Evolutionary conservation across 2,113 vertebrate genomes (phyloP).

Genomic region (Spea multiplicata): DNA sequence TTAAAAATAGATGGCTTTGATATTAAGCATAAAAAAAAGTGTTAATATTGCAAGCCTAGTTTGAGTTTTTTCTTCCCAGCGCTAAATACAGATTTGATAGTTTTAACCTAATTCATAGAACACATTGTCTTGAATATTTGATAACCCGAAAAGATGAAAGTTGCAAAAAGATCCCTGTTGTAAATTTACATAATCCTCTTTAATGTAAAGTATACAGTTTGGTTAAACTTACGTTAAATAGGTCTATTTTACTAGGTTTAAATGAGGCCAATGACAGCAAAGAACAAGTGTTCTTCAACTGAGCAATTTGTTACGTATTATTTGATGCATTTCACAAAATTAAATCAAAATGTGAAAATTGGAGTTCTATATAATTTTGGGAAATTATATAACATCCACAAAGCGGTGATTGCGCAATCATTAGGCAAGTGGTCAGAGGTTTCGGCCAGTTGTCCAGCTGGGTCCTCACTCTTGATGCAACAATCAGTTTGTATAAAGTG

Average conservation of each 20-base stretch:
- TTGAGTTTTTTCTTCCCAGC: not conserved
- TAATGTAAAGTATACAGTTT: constrained; percentile 42
- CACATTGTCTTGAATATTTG: constrained; percentile 46
- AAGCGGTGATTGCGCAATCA: too few relatives aligned
- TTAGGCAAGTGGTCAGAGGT: too few relatives aligned
- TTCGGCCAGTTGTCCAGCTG: too few relatives aligned
- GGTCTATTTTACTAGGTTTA: constrained; percentile 30
- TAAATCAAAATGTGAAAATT: too few relatives aligned
- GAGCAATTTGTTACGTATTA: too few relatives aligned
- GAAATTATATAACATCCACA: too few relatives aligned
- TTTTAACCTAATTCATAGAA: constrained; percentile 40
- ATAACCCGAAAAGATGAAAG: constrained; percentile 43
- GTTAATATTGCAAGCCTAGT: constrained; percentile 35
- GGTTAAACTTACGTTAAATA: constrained; percentile 16
- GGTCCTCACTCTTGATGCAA: too few relatives aligned
- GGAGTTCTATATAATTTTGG: too few relatives aligned
- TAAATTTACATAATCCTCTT: constrained; percentile 42
- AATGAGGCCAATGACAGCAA: constrained; percentile 1
- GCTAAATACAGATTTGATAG: constrained; percentile 38
- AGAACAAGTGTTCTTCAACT: not conserved
- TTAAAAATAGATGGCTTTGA: constrained; percentile 35
- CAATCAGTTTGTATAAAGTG: too few relatives aligned
- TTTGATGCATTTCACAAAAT: too few relatives aligned
- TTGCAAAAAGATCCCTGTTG: constrained; percentile 24
- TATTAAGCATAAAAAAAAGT: constrained; percentile 27